A percentile compares a stretch with the other conserved stretches of the same genome.
Evolutionary conservation across 2,113 vertebrate species (phyloP).

Genomic region (Salvelinus namaycush): DNA sequence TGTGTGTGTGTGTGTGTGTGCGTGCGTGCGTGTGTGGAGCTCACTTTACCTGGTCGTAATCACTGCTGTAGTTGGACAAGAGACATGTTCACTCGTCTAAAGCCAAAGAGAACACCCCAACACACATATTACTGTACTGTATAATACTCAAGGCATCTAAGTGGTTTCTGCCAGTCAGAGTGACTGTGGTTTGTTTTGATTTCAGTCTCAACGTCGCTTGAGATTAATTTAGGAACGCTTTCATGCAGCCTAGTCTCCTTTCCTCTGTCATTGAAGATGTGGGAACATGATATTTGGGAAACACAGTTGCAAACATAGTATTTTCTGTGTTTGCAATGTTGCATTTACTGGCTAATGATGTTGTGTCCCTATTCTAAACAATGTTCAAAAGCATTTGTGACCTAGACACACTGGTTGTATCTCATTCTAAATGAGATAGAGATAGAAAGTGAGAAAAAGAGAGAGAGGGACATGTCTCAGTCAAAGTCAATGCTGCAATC

Average conservation of each 20-base stretch:
- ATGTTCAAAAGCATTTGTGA: background rate
- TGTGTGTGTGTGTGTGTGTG: background rate
- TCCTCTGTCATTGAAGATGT: too few relatives aligned
- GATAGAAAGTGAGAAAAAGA: background rate
- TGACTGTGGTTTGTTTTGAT: background rate
- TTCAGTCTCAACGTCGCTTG: too few relatives aligned
- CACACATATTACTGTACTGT: background rate
- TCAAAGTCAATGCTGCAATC: background rate
- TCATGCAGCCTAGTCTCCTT: too few relatives aligned
- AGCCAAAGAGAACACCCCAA: slow-evolving; percentile 3
- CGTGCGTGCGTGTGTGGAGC: background rate
- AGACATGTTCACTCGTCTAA: background rate
- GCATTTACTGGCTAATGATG: too few relatives aligned
- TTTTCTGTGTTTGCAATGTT: background rate
- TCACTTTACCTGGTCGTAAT: background rate
- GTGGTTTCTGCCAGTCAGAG: background rate
- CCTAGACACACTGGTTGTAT: background rate
- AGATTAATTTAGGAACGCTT: too few relatives aligned
- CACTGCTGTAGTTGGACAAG: background rate
- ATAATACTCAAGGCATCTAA: background rate
- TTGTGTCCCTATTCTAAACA: too few relatives aligned
- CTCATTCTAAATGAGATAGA: too few relatives aligned
- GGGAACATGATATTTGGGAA: too few relatives aligned
- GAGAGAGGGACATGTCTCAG: too few relatives aligned
- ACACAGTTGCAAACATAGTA: background rate